Evolutionary conservation across 2,888 invertebrate genomes (phyloP).

Genomic region (Chalcis sispes): DNA sequence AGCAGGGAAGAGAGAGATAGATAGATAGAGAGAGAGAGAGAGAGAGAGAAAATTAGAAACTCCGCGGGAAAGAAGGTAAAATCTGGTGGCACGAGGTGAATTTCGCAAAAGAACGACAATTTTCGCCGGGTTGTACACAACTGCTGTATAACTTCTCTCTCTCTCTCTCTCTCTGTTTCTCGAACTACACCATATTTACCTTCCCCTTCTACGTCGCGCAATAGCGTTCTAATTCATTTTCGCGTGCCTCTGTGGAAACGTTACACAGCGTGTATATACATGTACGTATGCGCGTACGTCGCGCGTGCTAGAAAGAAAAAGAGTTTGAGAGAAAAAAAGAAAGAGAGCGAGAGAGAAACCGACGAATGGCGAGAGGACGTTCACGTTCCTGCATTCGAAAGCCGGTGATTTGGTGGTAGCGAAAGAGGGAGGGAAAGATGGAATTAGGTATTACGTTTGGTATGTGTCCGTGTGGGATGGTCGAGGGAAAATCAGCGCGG

Average conservation of each 20-base stretch:
- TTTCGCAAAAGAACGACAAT: constrained; percentile 46
- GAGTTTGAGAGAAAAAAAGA: neutral
- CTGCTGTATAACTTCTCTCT: too few species aligned
- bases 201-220: neutral
- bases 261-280: neutral
- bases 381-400: constrained; percentile 40
- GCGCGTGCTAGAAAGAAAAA: too few species aligned
- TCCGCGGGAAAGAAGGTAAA: neutral
- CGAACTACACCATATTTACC: neutral
- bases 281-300: neutral
- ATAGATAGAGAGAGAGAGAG: neutral
- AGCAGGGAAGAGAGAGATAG: neutral
- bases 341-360: neutral
- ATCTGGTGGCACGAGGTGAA: neutral
- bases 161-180: too few species aligned
- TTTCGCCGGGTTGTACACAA: constrained; percentile 18
- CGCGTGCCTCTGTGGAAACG: constrained; percentile 48
- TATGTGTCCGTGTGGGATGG: neutral
- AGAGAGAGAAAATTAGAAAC: constrained; percentile 38
- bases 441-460: neutral
- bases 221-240: constrained; percentile 16
- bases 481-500: constrained; percentile 47
- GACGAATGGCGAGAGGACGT: too few species aligned
- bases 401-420: constrained; percentile 46
- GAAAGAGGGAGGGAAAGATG: neutral